Conservation (phyloP, 2,113 vertebrate genomes). For the Rostratula benghalensis region DNA sequence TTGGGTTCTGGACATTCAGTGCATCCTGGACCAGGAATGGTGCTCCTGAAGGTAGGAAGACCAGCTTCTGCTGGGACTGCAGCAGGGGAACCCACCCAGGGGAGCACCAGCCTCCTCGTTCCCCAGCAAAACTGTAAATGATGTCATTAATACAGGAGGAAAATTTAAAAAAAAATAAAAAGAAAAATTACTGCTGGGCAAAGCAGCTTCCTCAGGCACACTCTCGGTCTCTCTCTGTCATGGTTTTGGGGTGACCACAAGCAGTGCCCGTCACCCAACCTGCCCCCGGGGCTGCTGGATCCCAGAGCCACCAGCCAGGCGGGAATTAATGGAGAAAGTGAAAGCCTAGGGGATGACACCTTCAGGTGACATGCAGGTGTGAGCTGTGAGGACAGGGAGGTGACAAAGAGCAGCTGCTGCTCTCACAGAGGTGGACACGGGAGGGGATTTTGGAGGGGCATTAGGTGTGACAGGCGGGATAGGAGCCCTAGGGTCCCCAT, state of each 20-base stretch:
- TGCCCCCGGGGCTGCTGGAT: accelerated
- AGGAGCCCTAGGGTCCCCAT: accelerated
- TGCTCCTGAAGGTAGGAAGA: background rate
- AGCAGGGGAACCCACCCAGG: background rate
- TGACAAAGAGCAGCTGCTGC: background rate
- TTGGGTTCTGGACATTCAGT: background rate
- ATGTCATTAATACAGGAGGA: background rate
- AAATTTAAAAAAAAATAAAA: background rate
- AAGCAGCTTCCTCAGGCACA: accelerated
- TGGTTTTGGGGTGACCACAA: accelerated
- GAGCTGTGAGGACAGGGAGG: background rate
- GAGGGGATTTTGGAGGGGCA: background rate
- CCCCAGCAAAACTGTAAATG: background rate
- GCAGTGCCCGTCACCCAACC: background rate
- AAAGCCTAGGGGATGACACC: background rate
- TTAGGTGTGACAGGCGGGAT: background rate
- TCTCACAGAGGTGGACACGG: accelerated
- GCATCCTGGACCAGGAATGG: background rate
- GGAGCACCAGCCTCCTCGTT: background rate
- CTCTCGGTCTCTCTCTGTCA: accelerated
- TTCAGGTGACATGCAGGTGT: background rate
- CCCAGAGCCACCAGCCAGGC: accelerated
- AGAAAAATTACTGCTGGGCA: background rate
- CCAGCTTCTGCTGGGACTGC: accelerated
- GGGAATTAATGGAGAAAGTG: accelerated